Percentiles rank a stretch among this genome's conserved stretches.
Evolutionary conservation across 2,113 vertebrate species (phyloP).

Genomic region (Apteryx mantelli): DNA sequence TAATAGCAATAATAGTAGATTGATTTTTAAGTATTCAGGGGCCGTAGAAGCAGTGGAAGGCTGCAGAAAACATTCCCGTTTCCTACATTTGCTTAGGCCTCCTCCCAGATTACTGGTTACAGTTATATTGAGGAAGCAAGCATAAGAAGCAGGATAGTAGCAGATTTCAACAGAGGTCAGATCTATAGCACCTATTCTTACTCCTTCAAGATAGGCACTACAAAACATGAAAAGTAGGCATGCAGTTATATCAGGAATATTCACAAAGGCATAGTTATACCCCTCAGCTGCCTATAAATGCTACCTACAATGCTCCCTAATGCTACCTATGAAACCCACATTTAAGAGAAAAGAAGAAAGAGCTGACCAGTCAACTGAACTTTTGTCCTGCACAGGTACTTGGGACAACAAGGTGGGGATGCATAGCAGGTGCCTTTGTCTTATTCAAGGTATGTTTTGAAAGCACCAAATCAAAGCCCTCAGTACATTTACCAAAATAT

Average conservation of each 20-base stretch:
- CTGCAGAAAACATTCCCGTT: neutral
- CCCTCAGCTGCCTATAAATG: neutral
- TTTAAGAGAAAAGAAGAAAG: neutral
- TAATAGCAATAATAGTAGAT: neutral
- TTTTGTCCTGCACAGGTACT: neutral
- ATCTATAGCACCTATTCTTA: neutral
- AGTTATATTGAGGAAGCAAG: neutral
- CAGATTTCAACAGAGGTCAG: neutral
- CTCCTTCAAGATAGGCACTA: neutral
- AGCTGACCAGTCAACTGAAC: neutral
- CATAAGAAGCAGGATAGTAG: neutral
- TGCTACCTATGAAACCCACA: neutral
- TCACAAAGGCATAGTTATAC: fast-evolving
- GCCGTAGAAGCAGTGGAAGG: neutral
- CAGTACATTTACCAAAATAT: neutral
- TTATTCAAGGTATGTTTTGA: neutral
- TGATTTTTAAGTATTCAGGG: neutral
- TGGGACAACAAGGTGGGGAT: neutral
- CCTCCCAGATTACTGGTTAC: neutral
- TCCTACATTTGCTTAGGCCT: neutral
- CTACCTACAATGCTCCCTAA: neutral
- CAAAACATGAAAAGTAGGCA: neutral
- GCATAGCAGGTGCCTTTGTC: neutral
- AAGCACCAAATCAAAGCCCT: neutral
- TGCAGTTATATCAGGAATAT: neutral